Conservation (phyloP, 2,113 vertebrate genomes). For the Caracal caracal region DNA sequence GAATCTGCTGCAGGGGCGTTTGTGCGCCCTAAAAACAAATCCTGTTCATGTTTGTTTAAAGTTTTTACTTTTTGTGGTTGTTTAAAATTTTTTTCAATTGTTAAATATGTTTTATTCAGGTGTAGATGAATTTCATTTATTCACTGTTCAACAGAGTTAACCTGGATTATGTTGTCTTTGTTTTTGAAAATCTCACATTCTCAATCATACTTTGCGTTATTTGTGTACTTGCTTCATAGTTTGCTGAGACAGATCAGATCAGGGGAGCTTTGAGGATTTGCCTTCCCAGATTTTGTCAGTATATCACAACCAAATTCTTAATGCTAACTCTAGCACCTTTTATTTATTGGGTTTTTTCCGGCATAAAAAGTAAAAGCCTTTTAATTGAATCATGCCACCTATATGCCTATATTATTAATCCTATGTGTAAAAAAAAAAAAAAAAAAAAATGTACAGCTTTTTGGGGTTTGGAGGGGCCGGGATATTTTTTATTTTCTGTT, state of each 20-base stretch:
- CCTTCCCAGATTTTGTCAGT: conserved; percentile 82
- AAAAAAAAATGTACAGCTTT: conserved; percentile 88
- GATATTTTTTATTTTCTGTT: conserved; percentile 70
- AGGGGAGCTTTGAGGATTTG: conserved; percentile 84
- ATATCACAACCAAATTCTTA: conserved; percentile 86
- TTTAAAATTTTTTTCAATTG: conserved; percentile 87
- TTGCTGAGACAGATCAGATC: conserved; percentile 85
- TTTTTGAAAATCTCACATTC: conserved; percentile 85
- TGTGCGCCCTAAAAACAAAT: conserved; percentile 82
- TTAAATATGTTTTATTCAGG: conserved; percentile 89
- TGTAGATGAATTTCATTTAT: conserved; percentile 91
- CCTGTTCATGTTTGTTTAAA: conserved; percentile 84
- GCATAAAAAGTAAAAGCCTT: conserved; percentile 87
- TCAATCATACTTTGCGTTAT: conserved; percentile 84
- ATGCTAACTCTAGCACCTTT: conserved; percentile 93
- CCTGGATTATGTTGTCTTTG: conserved; percentile 87
- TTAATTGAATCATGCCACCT: conserved; percentile 92
- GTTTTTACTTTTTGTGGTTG: conserved; percentile 88
- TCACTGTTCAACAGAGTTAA: conserved; percentile 87
- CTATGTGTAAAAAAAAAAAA: conserved; percentile 90
- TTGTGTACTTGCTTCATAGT: conserved; percentile 88
- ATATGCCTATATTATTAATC: conserved; percentile 93
- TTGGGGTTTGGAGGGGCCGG: background rate
- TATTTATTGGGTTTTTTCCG: conserved; percentile 94
- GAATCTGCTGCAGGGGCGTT: conserved; percentile 81